Evolutionary conservation across 2,888 invertebrate genomes (phyloP), one percentile per base, ranked within the genome.

Genomic region (Himalopsyche japonica): DNA sequence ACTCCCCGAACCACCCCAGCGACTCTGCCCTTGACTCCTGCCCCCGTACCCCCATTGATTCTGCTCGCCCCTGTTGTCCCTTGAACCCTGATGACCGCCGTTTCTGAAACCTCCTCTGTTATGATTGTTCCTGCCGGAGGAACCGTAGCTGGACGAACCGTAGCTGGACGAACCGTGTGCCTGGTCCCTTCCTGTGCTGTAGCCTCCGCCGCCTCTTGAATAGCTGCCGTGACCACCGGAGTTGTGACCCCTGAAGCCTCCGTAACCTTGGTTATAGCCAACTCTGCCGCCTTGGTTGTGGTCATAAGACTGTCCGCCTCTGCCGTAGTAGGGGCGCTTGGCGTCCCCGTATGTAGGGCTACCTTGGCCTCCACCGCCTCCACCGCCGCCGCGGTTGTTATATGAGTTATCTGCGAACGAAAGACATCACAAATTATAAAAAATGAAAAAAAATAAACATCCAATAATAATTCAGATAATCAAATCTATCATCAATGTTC

Each of bases 331-430:
- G 37, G 57, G 57, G 3, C 57, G 57, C 20, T 57, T 57, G n/a
- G 57, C 57, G 57, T 57, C 57, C 20, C 57, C 57, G 81, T 88
- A 87, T 84, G 87, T 81, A 47, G 84, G 87, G 49, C 88, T 87
- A 7, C 88, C 87, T 76, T 88, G 88, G 81, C 86, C 88, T 70
- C 87, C 83, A 2, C 88, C 85, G 81, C 86, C 88, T 70, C 87
- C 83, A 2, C 88, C 85, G 76, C 87, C 86, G 82, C 47, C 77
- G 88, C 86, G 81, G 20, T 76, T 76, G 34, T 80, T 32, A 27
- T 84, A 80, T 27, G 76, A 32, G n/a, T 76, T 76, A 27, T 32
- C 76, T 76, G 32, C 27, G 34, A 8, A 7, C 30, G 32, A 76
- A 76, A 76, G 76, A 30, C 30, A 76, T 24, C 76, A n/a, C n/a